Evolutionary conservation across 2,888 invertebrate species (phyloP).

Genomic region (Hyles lineata): DNA sequence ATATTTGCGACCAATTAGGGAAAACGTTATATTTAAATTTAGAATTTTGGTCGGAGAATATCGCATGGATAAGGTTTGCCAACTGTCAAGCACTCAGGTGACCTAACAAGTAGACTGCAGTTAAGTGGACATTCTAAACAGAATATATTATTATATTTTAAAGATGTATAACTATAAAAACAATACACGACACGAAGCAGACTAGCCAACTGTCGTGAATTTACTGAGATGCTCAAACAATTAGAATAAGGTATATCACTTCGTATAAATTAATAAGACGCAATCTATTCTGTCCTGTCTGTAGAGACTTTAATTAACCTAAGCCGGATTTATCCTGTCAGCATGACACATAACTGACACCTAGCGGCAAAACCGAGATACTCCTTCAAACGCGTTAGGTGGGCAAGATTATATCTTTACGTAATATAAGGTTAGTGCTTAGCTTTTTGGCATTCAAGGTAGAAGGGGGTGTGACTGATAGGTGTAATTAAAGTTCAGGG

Average conservation of each 20-base stretch:
- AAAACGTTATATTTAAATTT: too few relatives aligned
- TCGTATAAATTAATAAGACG: conserved; percentile 10
- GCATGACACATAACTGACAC: background rate
- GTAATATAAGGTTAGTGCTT: background rate
- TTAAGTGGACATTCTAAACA: too few relatives aligned
- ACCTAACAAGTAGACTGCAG: too few relatives aligned
- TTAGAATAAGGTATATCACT: background rate
- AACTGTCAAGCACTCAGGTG: too few relatives aligned
- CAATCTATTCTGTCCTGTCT: background rate
- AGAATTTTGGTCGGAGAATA: too few relatives aligned
- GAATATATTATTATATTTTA: background rate
- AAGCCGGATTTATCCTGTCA: conserved; percentile 10
- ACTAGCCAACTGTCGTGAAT: conserved; percentile 4
- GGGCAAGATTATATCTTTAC: background rate
- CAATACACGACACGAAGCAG: background rate
- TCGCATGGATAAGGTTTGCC: too few relatives aligned
- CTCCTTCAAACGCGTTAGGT: background rate
- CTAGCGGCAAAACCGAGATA: background rate
- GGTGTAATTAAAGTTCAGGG: background rate
- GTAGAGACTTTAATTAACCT: background rate
- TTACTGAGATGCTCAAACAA: background rate
- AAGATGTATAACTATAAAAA: background rate
- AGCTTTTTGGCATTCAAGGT: background rate
- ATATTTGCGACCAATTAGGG: background rate
- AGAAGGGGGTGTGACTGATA: background rate